Evolutionary conservation across 2,888 invertebrate genomes (phyloP), one percentile per base, ranked within the genome.

Genomic region (Teinopalpus imperialis): DNA sequence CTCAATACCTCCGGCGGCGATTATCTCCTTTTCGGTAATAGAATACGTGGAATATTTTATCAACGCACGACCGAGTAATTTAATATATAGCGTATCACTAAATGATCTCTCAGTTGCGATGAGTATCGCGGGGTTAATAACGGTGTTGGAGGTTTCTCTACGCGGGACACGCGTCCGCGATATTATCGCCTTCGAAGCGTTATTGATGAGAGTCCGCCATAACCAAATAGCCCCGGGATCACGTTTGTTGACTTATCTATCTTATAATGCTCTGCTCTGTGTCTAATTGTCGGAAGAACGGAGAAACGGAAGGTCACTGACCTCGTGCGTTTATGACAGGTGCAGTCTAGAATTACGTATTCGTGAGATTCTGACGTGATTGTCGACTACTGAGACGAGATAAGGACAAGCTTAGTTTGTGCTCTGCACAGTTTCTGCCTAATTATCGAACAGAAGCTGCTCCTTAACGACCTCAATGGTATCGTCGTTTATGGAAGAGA

Each of bases 11-110:
- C 76, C 74, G 71, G 76, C 75, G 66, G 63, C 59, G 79, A 74
- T 81, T 83, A 83, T 81, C 77, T 83, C 66, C 71, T 78, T 87
- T 86, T 82, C 66, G 85, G 87, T 87, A 88, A 88, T 85, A 83
- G 86, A 85, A 87, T 86, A 87, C 83, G 68, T 63, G 63, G 79
- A 81, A 82, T 83, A 85, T 86, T 83, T 85, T 83, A 87, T 83
- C 87, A 83, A 81, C 77, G 77, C 87, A 87, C 85, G 87, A 85
- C 86, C 86, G 78, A 85, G 87, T 88, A 88, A 88, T 88, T 87
- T 88, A 88, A 88, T 87, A 87, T 87, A 87, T 87, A 87, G 77
- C 85, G 83, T 88, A 88, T 87, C 87, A 85, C 83, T 81, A 81
- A 86, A 85, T 83, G 85, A 87, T 88, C 87, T 86, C 76, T 72